A percentile compares a stretch with the other conserved stretches of the same genome.
Evolutionary conservation across 2,888 invertebrate genomes (phyloP).

Genomic region (Elegia similella): DNA sequence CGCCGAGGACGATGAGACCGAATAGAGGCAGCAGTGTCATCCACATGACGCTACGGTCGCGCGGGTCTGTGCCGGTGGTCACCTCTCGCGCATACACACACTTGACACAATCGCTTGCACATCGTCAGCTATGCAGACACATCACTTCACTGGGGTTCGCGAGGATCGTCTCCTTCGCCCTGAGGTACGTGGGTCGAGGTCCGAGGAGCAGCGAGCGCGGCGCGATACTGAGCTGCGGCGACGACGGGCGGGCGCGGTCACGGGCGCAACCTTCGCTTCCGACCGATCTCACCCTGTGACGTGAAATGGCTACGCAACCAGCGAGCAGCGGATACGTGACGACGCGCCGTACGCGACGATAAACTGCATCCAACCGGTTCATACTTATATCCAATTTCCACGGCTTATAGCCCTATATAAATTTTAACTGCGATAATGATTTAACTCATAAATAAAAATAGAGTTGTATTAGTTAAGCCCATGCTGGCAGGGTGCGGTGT

Average conservation of each 20-base stretch:
- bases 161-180: constrained; percentile 30
- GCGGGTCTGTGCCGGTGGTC: constrained; percentile 51
- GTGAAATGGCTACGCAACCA: constrained; percentile 49
- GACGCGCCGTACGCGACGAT: constrained; percentile 42
- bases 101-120: constrained; percentile 65
- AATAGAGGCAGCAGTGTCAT: constrained; percentile 56
- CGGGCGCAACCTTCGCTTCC: constrained; percentile 77
- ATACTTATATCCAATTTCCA: constrained; percentile 10
- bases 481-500: too few relatives aligned
- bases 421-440: neutral
- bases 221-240: constrained; percentile 64
- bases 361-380: constrained; percentile 29
- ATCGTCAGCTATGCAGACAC: constrained; percentile 64
- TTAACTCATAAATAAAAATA: neutral
- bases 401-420: neutral
- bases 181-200: constrained; percentile 45
- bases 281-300: constrained; percentile 71
- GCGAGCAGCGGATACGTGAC: constrained; percentile 20
- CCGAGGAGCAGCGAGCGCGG: constrained; percentile 69
- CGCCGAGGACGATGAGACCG: constrained; percentile 60
- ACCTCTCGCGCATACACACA: constrained; percentile 59
- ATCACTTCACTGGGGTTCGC: constrained; percentile 57
- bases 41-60: constrained; percentile 71
- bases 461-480: too few relatives aligned
- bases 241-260: constrained; percentile 69